Conservation (phyloP, 2,113 vertebrate genomes). For the Hypanus sabinus region DNA sequence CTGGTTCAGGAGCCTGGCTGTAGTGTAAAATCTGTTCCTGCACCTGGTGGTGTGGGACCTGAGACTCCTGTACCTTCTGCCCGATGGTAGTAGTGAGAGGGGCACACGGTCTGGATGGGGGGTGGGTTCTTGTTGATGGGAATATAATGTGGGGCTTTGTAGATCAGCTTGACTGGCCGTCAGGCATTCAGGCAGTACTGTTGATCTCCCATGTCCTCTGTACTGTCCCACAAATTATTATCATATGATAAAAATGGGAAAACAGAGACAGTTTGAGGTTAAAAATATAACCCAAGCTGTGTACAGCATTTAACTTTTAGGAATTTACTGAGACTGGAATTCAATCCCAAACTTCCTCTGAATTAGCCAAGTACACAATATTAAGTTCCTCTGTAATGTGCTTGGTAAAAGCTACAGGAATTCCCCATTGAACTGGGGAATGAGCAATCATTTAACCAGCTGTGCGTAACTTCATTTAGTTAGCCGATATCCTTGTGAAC, state of each 20-base stretch:
- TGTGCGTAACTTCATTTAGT: neutral
- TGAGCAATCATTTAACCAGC: neutral
- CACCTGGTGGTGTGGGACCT: too few relatives aligned
- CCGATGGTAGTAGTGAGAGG: too few relatives aligned
- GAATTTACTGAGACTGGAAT: constrained; percentile 2
- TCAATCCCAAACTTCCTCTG: neutral
- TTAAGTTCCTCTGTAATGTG: neutral
- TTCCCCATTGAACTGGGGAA: neutral
- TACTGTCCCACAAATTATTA: neutral
- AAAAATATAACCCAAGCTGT: neutral
- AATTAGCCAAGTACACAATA: neutral
- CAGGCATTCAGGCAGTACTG: neutral
- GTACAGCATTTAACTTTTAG: neutral
- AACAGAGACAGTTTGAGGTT: neutral
- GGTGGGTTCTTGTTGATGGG: too few relatives aligned
- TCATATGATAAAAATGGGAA: neutral
- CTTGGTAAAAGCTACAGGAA: neutral
- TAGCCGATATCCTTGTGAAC: neutral
- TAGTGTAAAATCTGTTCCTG: too few relatives aligned
- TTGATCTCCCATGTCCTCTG: neutral
- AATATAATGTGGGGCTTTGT: neutral
- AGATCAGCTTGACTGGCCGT: neutral
- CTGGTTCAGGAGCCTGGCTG: too few relatives aligned
- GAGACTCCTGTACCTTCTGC: too few relatives aligned
- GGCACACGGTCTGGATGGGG: too few relatives aligned